phyloP scores from a whole-genome alignment of 2,113 vertebrate genomes.

The Paraplagusia blochii region DNA sequence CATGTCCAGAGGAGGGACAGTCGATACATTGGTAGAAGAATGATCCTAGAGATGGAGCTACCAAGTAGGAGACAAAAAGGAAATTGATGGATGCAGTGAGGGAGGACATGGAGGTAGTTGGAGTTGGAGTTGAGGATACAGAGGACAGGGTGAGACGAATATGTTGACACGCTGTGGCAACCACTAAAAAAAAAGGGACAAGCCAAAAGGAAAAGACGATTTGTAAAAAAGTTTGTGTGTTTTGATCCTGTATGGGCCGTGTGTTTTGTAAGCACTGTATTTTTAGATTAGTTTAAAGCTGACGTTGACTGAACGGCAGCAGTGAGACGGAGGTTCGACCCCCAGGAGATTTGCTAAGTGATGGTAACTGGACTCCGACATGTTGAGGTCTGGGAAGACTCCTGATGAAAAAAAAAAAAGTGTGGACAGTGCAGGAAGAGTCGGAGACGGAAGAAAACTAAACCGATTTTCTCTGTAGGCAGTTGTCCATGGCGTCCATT shows the following conservation, averaged over 20 bases:
- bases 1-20: no score
- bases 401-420: constrained; percentile 60
- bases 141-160: no score
- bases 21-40: no score
- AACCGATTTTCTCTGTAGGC: constrained; percentile 45
- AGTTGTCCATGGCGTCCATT: constrained; percentile 55
- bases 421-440: constrained; percentile 32
- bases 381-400: constrained; percentile 71
- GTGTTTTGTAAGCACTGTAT: background rate
- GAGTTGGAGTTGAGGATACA: no score
- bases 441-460: constrained; percentile 41
- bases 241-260: background rate
- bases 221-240: no score
- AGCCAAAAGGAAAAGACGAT: no score
- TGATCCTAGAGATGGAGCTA: no score
- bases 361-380: constrained; percentile 69
- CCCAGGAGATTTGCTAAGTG: constrained; percentile 66
- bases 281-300: constrained; percentile 5
- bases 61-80: no score
- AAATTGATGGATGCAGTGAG: no score
- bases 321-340: constrained; percentile 25
- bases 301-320: background rate
- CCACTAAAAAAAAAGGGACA: no score
- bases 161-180: no score
- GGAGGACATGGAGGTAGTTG: no score